Conservation (phyloP, 2,113 vertebrate species). For the Dascyllus trimaculatus region DNA sequence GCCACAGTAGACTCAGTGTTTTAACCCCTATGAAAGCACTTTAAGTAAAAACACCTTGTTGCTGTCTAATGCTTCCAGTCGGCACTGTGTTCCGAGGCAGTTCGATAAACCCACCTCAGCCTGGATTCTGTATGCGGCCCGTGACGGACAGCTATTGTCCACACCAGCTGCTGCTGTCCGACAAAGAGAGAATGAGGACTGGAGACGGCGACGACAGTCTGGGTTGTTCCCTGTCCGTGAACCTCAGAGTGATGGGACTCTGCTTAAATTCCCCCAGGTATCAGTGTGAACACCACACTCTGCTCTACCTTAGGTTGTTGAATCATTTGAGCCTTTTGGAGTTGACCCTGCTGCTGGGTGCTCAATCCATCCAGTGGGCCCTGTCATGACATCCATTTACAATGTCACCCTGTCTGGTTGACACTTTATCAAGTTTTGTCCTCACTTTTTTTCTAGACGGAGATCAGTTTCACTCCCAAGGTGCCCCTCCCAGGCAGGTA, state of each 20-base stretch:
- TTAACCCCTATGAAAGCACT: background rate
- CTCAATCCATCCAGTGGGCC: background rate
- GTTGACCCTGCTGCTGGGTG: background rate
- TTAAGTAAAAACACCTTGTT: slow-evolving; percentile 3
- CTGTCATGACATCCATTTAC: background rate
- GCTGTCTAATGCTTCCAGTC: slow-evolving; percentile 81
- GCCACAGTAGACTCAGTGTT: no score
- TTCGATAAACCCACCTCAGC: slow-evolving; percentile 84
- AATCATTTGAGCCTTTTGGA: background rate
- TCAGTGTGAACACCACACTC: background rate
- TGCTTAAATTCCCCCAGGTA: slow-evolving; percentile 90
- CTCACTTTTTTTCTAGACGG: slow-evolving; percentile 78
- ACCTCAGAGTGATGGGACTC: slow-evolving; percentile 75
- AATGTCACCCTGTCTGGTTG: background rate
- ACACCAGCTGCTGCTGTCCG: slow-evolving; percentile 23
- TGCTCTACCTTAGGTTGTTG: background rate
- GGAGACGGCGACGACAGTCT: slow-evolving; percentile 68
- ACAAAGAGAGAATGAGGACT: slow-evolving; percentile 50
- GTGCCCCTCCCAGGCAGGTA: slow-evolving; percentile 85
- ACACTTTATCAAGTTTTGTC: background rate
- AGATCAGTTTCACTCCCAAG: slow-evolving; percentile 85
- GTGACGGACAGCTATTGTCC: slow-evolving; percentile 68
- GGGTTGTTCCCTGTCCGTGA: slow-evolving; percentile 42
- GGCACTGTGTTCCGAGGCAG: slow-evolving; percentile 84
- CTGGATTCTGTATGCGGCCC: slow-evolving; percentile 82